Evolutionary conservation across 2,888 invertebrate genomes (phyloP).

Genomic region (Heliconius aoede): DNA sequence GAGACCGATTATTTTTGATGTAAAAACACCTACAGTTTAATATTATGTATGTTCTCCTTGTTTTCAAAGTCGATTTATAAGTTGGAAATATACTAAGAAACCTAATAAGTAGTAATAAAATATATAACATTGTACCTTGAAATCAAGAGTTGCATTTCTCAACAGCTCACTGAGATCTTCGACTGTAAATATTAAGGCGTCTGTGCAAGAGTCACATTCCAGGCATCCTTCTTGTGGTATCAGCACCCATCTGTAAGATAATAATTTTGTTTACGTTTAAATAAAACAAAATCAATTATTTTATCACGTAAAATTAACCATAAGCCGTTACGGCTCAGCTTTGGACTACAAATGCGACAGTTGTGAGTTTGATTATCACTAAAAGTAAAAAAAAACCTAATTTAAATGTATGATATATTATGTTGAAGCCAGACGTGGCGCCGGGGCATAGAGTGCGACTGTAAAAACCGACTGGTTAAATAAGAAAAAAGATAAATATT

Average conservation of each 20-base stretch:
- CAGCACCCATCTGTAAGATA: slow-evolving; percentile 89
- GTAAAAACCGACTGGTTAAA: too few species aligned
- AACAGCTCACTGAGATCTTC: slow-evolving; percentile 88
- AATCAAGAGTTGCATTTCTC: slow-evolving; percentile 89
- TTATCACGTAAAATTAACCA: not conserved
- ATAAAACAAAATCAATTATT: too few species aligned
- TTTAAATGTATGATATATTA: too few species aligned
- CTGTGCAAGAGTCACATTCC: slow-evolving; percentile 96
- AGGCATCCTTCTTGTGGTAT: slow-evolving; percentile 93
- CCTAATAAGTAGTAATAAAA: not conserved
- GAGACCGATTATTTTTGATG: not conserved
- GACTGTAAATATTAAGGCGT: slow-evolving; percentile 93
- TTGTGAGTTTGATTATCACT: too few species aligned
- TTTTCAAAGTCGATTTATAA: not conserved
- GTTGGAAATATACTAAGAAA: not conserved
- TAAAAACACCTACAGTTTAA: not conserved
- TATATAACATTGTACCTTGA: slow-evolving; percentile 81
- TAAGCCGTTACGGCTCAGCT: too few species aligned
- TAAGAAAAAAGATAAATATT: too few species aligned
- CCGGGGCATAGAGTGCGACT: too few species aligned
- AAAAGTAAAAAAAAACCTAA: too few species aligned
- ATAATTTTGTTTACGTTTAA: not conserved
- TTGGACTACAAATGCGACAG: too few species aligned
- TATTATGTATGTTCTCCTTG: too few species aligned
- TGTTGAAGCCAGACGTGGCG: too few species aligned